Evolutionary conservation across 2,888 invertebrate genomes (phyloP).

Genomic region (Endotricha flammealis): DNA sequence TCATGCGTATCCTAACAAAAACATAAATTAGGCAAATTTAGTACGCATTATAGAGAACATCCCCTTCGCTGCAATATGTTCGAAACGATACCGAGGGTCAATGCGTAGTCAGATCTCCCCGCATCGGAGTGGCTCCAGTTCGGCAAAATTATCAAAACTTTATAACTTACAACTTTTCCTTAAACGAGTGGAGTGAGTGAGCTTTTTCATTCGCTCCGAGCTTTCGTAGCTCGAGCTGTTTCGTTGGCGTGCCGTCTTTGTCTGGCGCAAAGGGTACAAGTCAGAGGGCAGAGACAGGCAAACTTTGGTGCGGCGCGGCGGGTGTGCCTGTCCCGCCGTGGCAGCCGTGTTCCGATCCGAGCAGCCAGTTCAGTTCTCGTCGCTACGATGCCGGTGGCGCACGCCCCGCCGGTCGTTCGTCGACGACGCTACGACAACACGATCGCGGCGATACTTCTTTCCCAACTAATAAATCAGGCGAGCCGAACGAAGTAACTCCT

Average conservation of each 20-base stretch:
- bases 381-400: slow-evolving; percentile 61
- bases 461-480: slow-evolving; percentile 65
- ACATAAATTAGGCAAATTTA: slow-evolving; percentile 76
- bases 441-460: slow-evolving; percentile 61
- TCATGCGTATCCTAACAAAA: slow-evolving; percentile 73
- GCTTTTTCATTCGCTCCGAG: slow-evolving; percentile 55
- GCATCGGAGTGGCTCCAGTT: slow-evolving; percentile 51
- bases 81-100: slow-evolving; percentile 69
- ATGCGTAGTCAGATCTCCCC: slow-evolving; percentile 61
- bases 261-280: slow-evolving; percentile 36
- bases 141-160: slow-evolving; percentile 73
- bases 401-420: slow-evolving; percentile 49
- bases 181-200: slow-evolving; percentile 51
- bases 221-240: slow-evolving; percentile 38
- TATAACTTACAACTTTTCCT: slow-evolving; percentile 73
- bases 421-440: slow-evolving; percentile 44
- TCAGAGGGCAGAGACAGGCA: slow-evolving; percentile 33
- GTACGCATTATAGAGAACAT: slow-evolving; percentile 64
- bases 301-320: slow-evolving; percentile 31
- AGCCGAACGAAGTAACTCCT: slow-evolving; percentile 56
- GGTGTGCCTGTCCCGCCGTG: slow-evolving; percentile 39
- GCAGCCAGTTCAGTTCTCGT: slow-evolving; percentile 50
- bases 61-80: slow-evolving; percentile 75
- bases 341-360: slow-evolving; percentile 10
- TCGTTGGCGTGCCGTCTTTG: slow-evolving; percentile 43